These are phyloP conservation scores for Diachasma alloeum DNA, from an alignment of 1,140 invertebrate genomes.

Conservation along the genomic window DNA sequence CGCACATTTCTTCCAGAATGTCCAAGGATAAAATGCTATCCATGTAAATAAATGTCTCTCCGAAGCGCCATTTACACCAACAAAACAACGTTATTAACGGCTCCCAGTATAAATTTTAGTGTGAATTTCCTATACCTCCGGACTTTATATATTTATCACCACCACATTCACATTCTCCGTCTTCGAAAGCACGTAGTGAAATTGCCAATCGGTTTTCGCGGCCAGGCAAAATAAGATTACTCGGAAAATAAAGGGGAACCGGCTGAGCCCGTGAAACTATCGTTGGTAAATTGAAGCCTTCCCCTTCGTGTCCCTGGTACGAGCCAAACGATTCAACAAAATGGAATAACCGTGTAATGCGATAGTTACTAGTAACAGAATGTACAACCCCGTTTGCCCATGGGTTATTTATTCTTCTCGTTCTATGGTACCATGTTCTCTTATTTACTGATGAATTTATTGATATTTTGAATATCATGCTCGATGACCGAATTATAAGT, in stretches of 20 bases:
- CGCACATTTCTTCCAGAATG: too few species aligned
- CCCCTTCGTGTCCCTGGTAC: not conserved
- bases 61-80: too few species aligned
- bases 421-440: not conserved
- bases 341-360: constrained; percentile 30
- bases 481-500: too few species aligned
- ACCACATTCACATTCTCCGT: not conserved
- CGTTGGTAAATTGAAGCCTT: constrained; percentile 40
- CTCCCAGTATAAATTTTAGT: not conserved
- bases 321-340: constrained; percentile 29
- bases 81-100: too few species aligned
- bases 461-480: too few species aligned
- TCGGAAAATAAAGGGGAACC: constrained; percentile 44
- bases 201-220: constrained; percentile 40
- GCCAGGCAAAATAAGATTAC: constrained; percentile 39
- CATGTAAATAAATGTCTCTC: too few species aligned
- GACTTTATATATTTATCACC: not conserved
- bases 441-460: not conserved
- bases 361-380: not conserved
- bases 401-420: not conserved
- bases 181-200: constrained; percentile 17
- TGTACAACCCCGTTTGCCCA: not conserved
- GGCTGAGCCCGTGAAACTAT: constrained; percentile 39
- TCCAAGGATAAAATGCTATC: too few species aligned
- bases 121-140: not conserved